Base-by-base conservation (phyloP, 2,797 vertebrate genomes). In the Centroberyx gerrardi region DNA sequence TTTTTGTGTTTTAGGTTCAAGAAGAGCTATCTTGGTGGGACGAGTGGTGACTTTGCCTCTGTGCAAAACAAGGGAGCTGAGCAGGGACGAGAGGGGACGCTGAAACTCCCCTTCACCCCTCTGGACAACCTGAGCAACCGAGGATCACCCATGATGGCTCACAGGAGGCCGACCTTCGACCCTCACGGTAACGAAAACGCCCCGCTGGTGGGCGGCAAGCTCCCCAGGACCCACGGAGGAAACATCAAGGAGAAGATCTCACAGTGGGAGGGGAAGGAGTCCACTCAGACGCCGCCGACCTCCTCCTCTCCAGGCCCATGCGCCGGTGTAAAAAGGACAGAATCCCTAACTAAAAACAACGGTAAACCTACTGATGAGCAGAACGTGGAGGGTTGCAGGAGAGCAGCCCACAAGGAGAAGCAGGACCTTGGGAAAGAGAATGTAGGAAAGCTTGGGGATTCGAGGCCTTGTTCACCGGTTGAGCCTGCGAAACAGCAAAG, bases 171-270 rank as follows among this genome's bases (percentile, higher is more conserved):
- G 46, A 82, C 91, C 79, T 93, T 89, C 33, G 95, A 96, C 83
- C 60, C 90, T 65, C 93, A 86, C 0, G 36, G 71, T 64, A 91
- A 85, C 59, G 96, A 96, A 64, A 94, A 90, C 62, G 74, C 88
- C 74, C 90, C 94, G 76, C 69, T 90, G 2, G 69, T 90, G 17
- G 94, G 76, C 79, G 93, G 74, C 73, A 96, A 95, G 72, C 54
- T 94, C 81, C 85, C 87, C 59, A 56, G 85, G 89, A 66, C 90
- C 92, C 87, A 94, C 72, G 94, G 91, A n/a, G 92, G 96, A 81
- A 97, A 96, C 88, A 98, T 99, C 82, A 97, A 95, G 89, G 97
- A 97, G 81, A 99, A 99, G 92, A 99, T 99, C 83, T 98, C 97
- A 17, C 94, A 97, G 68, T 99, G 98, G 98, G 98, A 99, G 86